phyloP scores from a whole-genome alignment of 2,113 vertebrate genomes.

The Cryptomyrus ogoouensis region DNA sequence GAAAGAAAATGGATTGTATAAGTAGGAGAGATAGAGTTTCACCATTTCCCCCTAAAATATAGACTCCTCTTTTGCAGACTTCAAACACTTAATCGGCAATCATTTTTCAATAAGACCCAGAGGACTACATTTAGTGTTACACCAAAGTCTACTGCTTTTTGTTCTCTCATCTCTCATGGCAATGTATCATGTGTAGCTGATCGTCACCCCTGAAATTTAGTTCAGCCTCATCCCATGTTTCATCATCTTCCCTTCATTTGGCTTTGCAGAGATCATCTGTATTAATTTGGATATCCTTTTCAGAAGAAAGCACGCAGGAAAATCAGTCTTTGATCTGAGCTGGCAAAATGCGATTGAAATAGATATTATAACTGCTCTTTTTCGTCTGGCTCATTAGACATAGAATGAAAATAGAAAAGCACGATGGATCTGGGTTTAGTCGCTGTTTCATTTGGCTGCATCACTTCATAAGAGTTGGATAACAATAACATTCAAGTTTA shows the following conservation, averaged over 20 bases:
- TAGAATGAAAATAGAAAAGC: constrained; percentile 28
- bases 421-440: constrained; percentile 34
- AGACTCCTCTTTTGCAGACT: constrained; percentile 64
- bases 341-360: constrained; percentile 64
- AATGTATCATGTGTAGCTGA: constrained; percentile 60
- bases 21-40: constrained; percentile 70
- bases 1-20: constrained; percentile 68
- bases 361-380: constrained; percentile 63
- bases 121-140: constrained; percentile 65
- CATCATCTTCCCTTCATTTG: constrained; percentile 31
- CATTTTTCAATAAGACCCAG: constrained; percentile 71
- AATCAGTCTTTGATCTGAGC: constrained; percentile 63
- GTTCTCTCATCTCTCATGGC: constrained; percentile 62
- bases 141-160: constrained; percentile 64
- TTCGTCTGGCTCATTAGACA: constrained; percentile 63
- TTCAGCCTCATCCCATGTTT: constrained; percentile 23
- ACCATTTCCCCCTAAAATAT: constrained; percentile 49
- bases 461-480: constrained; percentile 43
- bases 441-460: constrained; percentile 45
- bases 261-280: constrained; percentile 53
- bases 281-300: constrained; percentile 63
- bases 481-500: neutral
- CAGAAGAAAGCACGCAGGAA: constrained; percentile 54
- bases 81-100: constrained; percentile 70
- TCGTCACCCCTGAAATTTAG: constrained; percentile 50